Evolutionary conservation across 2,113 vertebrate genomes (phyloP), one percentile per base, ranked within the genome.

Genomic region (Mesembrinibis cayennensis): DNA sequence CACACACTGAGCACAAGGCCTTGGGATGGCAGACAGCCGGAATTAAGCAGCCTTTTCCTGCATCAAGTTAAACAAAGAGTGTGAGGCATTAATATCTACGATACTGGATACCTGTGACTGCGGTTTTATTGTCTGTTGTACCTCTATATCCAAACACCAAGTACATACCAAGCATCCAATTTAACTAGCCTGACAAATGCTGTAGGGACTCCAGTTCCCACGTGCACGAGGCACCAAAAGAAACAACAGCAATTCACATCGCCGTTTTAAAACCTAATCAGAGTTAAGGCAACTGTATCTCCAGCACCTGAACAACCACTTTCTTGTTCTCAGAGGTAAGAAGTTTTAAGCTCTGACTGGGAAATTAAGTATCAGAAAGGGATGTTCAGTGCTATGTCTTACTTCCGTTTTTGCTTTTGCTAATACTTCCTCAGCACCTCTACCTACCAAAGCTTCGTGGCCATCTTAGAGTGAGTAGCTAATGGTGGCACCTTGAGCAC

Each of bases 171-270:
- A 59, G 55, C 2, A 8, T 40, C 36, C 53, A 49, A 56, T 66
- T 82, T 61, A 84, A 78, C 56, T 21, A 63, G 30, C 55, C 65
- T 52, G 44, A 78, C 27, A 92, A 93, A 84, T 27, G 40, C 66
- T 84, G 76, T 9, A 59, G 29, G 38, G 59, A 70, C 74, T 73
- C 45, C 63, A 44, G 0, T 27, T 58, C 30, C 72, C 22, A 71
- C 0, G 0, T n/a, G 66, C 52, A 63, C 0, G 0, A 92, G 30
- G 34, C 50, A 82, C n/a, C 4, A 20, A 50, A 76, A 36, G 23
- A 29, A 90, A 56, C 34, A 65, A 26, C 34, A 73, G 47, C 21
- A 85, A 56, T 29, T 92, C 45, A 34, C 7, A 36, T 6, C 1
- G 3, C 34, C 30, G 55, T 42, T 93, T 56, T 38, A 30, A 87